Conservation (phyloP, 2,113 vertebrate species). For the Syrmaticus mikado region DNA sequence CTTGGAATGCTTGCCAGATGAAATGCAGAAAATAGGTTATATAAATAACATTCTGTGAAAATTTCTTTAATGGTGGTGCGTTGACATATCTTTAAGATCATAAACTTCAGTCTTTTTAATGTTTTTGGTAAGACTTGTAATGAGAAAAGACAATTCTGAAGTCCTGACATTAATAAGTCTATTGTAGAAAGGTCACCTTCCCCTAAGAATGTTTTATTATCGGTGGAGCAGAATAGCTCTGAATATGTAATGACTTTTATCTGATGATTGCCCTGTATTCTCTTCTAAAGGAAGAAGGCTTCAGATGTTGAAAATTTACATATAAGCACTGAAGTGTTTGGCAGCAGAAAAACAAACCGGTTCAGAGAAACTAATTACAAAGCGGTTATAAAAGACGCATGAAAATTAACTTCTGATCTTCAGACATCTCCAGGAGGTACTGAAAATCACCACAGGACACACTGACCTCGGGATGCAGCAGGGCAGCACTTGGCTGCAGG, state of each 20-base stretch:
- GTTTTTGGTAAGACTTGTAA: constrained; percentile 57
- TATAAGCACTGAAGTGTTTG: background rate
- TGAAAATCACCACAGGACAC: background rate
- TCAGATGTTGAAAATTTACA: constrained; percentile 66
- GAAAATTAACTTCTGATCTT: constrained; percentile 17
- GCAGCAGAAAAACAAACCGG: constrained; percentile 54
- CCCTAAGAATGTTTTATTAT: constrained; percentile 78
- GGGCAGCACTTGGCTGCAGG: accelerated
- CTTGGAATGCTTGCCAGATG: background rate
- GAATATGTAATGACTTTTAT: constrained; percentile 82
- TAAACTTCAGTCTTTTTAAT: constrained; percentile 51
- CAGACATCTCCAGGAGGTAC: background rate
- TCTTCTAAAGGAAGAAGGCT: constrained; percentile 46
- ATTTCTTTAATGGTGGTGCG: constrained; percentile 2
- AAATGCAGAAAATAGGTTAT: constrained; percentile 6
- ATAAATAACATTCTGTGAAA: constrained; percentile 13
- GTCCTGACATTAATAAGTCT: constrained; percentile 79
- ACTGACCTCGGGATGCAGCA: accelerated
- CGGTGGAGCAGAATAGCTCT: constrained; percentile 71
- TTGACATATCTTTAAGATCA: constrained; percentile 64
- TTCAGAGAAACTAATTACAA: constrained; percentile 59
- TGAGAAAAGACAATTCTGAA: constrained; percentile 64
- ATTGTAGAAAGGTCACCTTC: constrained; percentile 82
- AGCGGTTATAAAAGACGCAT: background rate
- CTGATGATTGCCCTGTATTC: constrained; percentile 66